phyloP scores from a whole-genome alignment of 2,888 invertebrate species.

The Plusia festucae region DNA sequence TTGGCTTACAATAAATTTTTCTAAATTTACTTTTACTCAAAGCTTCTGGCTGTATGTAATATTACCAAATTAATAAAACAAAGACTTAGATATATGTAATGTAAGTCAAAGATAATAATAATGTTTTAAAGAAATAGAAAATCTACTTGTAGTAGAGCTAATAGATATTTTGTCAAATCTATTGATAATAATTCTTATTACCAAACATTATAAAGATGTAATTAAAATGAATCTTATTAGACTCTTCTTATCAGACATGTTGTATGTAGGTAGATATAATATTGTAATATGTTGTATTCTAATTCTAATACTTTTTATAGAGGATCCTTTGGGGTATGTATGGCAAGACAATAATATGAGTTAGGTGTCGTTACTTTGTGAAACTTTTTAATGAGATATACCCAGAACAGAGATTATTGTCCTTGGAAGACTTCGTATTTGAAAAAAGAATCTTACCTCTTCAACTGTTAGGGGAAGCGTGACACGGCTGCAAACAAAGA shows the following conservation, averaged over 20 bases:
- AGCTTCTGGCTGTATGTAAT: too few relatives aligned
- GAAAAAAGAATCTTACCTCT: constrained; percentile 92
- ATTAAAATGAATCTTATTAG: not conserved
- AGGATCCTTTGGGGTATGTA: constrained; percentile 10
- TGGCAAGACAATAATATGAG: constrained; percentile 22
- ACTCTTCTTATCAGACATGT: not conserved
- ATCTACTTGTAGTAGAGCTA: not conserved
- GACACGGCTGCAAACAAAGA: constrained; percentile 94
- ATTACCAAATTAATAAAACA: too few relatives aligned
- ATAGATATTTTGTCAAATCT: not conserved
- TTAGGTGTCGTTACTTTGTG: constrained; percentile 13
- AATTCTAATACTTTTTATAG: not conserved
- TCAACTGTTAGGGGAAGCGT: constrained; percentile 98
- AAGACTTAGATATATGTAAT: not conserved
- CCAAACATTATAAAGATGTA: not conserved
- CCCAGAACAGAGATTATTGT: constrained; percentile 27
- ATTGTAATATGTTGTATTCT: not conserved
- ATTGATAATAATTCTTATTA: not conserved
- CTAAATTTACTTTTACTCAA: too few relatives aligned
- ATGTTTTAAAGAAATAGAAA: not conserved
- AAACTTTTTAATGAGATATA: constrained; percentile 12
- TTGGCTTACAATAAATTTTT: too few relatives aligned
- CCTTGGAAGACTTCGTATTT: constrained; percentile 50
- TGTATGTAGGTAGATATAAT: constrained; percentile 5
- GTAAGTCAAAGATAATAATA: not conserved